A percentile compares a stretch with the other conserved stretches of the same genome.
Conservation (phyloP, 2,113 vertebrate genomes). For the Alethe castanea region DNA sequence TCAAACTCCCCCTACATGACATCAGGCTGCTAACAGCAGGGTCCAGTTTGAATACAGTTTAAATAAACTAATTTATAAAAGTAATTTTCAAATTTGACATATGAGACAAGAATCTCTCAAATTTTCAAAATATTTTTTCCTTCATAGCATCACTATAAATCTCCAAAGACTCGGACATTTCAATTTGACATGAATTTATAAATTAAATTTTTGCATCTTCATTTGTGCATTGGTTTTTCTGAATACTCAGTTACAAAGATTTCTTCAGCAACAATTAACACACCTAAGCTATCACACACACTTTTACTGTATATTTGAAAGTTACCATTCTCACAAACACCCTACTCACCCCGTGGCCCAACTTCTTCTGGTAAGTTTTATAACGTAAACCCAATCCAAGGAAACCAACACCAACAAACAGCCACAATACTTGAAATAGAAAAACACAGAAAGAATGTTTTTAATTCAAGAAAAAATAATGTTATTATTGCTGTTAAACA, state of each 20-base stretch:
- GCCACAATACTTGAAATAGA: slow-evolving; percentile 72
- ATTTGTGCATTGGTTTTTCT: background rate
- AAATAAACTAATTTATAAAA: background rate
- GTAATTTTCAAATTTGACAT: background rate
- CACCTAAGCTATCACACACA: background rate
- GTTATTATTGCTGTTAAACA: background rate
- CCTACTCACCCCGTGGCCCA: slow-evolving; percentile 70
- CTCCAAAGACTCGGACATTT: background rate
- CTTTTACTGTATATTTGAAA: background rate
- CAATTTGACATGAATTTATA: background rate
- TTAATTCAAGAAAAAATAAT: background rate
- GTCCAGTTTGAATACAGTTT: background rate
- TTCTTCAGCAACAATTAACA: background rate
- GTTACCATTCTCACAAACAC: background rate
- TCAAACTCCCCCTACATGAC: background rate
- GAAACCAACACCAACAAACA: slow-evolving; percentile 71
- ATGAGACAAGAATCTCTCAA: background rate
- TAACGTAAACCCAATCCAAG: slow-evolving; percentile 73
- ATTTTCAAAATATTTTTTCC: background rate
- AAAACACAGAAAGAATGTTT: background rate
- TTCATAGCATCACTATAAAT: background rate
- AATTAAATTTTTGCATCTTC: background rate
- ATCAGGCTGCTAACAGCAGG: background rate
- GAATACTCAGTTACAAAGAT: background rate
- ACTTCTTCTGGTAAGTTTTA: slow-evolving; percentile 62